Evolutionary conservation across 64 coral and sea anemone genomes (phyloP).

Genomic region (Orbicella faveolata): DNA sequence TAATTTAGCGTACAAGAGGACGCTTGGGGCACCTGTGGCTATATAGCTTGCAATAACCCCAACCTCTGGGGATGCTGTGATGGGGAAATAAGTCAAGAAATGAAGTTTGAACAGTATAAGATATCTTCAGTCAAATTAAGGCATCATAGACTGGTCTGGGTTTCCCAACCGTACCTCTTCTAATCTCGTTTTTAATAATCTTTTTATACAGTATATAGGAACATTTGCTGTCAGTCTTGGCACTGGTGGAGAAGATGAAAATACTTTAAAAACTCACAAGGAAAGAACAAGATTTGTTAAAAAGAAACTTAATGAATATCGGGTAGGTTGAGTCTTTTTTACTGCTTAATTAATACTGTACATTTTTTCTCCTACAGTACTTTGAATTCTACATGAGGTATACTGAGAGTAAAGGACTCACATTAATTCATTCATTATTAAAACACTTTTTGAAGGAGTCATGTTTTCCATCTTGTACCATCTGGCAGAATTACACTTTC

Average conservation of each 20-base stretch:
- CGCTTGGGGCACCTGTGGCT: too few species aligned
- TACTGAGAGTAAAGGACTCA: neutral
- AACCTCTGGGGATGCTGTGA: too few species aligned
- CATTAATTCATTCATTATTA: too few species aligned
- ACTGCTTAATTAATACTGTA: neutral
- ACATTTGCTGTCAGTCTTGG: slow-evolving; percentile 74
- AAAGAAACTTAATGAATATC: slow-evolving; percentile 66
- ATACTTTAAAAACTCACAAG: slow-evolving; percentile 65
- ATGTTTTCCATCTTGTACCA: too few species aligned
- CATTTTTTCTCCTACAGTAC: neutral
- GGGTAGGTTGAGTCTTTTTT: slow-evolving; percentile 36
- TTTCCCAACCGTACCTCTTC: neutral
- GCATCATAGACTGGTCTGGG: neutral
- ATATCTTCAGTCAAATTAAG: neutral
- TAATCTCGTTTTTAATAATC: neutral
- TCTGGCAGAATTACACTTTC: too few species aligned
- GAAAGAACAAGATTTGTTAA: slow-evolving; percentile 90
- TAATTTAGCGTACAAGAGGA: too few species aligned
- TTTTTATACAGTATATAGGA: slow-evolving; percentile 67
- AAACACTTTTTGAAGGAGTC: too few species aligned
- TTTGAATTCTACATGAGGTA: neutral
- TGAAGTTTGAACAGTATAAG: too few species aligned
- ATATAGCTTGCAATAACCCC: too few species aligned
- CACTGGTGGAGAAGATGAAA: slow-evolving; percentile 44
- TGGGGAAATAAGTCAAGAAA: too few species aligned